phyloP scores from a whole-genome alignment of 2,113 vertebrate genomes.

The Rhabdornis inornatus region DNA sequence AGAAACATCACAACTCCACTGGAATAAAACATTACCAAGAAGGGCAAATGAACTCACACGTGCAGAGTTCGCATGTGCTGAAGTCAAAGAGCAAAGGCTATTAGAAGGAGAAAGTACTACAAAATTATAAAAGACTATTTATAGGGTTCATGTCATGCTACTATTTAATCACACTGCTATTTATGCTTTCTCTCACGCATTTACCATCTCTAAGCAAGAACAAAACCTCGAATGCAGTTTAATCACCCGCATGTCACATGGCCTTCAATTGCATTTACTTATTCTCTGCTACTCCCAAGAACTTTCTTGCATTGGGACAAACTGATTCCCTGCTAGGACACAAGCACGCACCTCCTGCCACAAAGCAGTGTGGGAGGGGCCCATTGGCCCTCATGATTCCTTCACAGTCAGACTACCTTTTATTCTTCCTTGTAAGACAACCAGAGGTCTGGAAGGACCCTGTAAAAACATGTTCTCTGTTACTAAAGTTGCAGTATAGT shows the following conservation, averaged over 20 bases:
- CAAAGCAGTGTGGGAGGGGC: not conserved
- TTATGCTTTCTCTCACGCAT: not conserved
- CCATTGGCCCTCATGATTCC: accelerated
- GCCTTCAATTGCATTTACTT: not conserved
- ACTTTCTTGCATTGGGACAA: not conserved
- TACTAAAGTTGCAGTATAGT: not conserved
- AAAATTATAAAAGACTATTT: not conserved
- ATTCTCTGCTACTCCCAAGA: not conserved
- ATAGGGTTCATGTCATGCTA: not conserved
- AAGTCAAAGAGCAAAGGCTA: not conserved
- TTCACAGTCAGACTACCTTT: not conserved
- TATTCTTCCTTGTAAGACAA: not conserved
- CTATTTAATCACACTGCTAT: not conserved
- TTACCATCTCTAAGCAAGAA: not conserved
- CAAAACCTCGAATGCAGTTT: not conserved
- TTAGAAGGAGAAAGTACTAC: not conserved
- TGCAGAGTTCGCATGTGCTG: not conserved
- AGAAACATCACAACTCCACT: not conserved
- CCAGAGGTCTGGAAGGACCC: not conserved
- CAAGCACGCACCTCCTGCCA: not conserved
- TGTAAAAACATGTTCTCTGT: not conserved
- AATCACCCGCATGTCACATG: not conserved
- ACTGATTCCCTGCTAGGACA: not conserved
- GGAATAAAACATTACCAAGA: not conserved
- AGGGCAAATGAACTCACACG: not conserved